phyloP scores from a whole-genome alignment of 2,797 vertebrate genomes.

The Onychomys arenicola region DNA sequence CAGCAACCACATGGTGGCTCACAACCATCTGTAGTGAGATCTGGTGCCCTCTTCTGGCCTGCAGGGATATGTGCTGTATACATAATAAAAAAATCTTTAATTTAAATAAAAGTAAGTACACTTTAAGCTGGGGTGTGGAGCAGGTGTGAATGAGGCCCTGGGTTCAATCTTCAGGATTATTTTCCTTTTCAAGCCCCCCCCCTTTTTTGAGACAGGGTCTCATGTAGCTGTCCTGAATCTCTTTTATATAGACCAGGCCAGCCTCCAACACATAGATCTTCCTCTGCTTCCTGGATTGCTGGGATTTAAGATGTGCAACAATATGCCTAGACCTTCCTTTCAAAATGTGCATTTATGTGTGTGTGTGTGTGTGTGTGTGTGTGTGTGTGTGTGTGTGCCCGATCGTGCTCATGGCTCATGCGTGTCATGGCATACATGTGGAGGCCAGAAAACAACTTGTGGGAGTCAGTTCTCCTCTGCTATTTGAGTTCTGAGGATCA shows the following conservation, averaged over 20 bases:
- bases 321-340: background rate
- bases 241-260: background rate
- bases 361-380: background rate
- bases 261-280: background rate
- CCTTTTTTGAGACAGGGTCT: background rate
- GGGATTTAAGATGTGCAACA: background rate
- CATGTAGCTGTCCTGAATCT: background rate
- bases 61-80: too few relatives aligned
- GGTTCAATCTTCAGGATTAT: too few relatives aligned
- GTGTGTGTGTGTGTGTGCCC: background rate
- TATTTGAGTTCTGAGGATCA: too few relatives aligned
- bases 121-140: background rate
- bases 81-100: too few relatives aligned
- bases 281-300: background rate
- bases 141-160: background rate
- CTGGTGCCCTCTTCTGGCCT: too few relatives aligned
- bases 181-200: background rate
- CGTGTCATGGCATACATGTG: background rate
- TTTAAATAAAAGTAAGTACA: background rate
- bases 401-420: too few relatives aligned
- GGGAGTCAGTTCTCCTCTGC: background rate
- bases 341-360: background rate
- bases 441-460: background rate
- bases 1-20: too few relatives aligned
- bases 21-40: too few relatives aligned